These are phyloP conservation scores for Propithecus deckenii DNA, from an alignment of 2,797 vertebrate genomes.

Conservation along the genomic window DNA sequence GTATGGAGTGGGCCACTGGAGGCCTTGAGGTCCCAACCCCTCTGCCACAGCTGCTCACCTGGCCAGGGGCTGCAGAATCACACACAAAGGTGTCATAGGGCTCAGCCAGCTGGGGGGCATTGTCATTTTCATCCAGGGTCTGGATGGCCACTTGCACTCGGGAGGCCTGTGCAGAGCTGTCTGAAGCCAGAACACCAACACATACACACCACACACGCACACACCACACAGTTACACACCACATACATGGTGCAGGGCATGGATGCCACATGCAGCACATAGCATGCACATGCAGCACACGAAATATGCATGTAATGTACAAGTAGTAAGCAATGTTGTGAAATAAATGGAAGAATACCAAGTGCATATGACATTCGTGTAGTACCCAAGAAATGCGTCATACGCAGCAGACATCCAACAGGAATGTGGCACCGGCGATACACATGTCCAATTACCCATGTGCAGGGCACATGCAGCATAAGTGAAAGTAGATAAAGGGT, in stretches of 20 bases:
- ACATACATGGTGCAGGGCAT: not conserved
- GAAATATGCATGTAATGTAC: not conserved
- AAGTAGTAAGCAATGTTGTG: not conserved
- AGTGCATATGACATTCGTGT: not conserved
- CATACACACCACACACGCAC: not conserved
- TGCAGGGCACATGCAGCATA: not conserved
- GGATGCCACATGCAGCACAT: not conserved
- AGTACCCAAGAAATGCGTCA: not conserved
- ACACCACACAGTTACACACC: not conserved
- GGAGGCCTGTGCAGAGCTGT: slow-evolving; percentile 92
- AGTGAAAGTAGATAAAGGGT: not conserved
- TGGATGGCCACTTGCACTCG: slow-evolving; percentile 90
- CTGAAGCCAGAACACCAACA: slow-evolving; percentile 83
- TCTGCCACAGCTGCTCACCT: slow-evolving; percentile 84
- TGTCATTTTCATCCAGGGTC: slow-evolving; percentile 94
- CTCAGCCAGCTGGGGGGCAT: slow-evolving; percentile 91
- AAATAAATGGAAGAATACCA: not conserved
- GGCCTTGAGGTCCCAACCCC: not conserved
- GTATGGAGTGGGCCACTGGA: not conserved
- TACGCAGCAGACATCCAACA: not conserved
- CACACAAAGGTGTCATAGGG: slow-evolving; percentile 92
- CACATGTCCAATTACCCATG: not conserved
- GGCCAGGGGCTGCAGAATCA: slow-evolving; percentile 89
- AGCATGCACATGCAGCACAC: not conserved
- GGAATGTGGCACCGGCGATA: not conserved